Conservation (phyloP, 1,140 invertebrate genomes). For the Macrobrachium rosenbergii region DNA sequence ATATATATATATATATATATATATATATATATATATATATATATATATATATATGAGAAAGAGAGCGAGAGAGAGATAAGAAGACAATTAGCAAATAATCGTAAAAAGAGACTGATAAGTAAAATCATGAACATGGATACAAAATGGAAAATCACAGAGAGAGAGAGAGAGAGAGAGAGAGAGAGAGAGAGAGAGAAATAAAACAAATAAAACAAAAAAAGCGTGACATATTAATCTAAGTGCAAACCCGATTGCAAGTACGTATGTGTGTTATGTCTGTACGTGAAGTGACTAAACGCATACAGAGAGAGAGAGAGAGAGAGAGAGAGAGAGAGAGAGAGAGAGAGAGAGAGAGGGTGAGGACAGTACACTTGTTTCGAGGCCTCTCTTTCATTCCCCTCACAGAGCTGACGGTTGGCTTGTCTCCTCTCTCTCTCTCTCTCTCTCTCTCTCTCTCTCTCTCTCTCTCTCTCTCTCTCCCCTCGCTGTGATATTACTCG, state of each 20-base stretch:
- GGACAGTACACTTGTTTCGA: not conserved
- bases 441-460: conserved; percentile 21
- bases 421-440: not conserved
- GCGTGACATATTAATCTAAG: conserved; percentile 2
- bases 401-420: not conserved
- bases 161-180: conserved; percentile 26
- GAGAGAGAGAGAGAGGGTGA: conserved; percentile 26
- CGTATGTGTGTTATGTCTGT: not conserved
- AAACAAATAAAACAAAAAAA: conserved; percentile 26
- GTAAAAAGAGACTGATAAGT: too few species aligned
- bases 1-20: too few species aligned
- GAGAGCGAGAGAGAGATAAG: not conserved
- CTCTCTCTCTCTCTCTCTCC: conserved; percentile 14
- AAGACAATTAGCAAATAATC: too few species aligned
- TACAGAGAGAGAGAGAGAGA: conserved; percentile 32
- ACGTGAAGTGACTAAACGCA: conserved; percentile 1
- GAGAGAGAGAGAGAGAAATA: conserved; percentile 29
- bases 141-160: too few species aligned
- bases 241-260: conserved; percentile 15
- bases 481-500: not conserved
- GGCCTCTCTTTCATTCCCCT: not conserved
- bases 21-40: too few species aligned
- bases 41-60: too few species aligned
- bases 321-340: conserved; percentile 36
- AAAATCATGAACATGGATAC: too few species aligned